Base-by-base conservation (phyloP, 2,113 vertebrate genomes). In the Menidia beryllina region DNA sequence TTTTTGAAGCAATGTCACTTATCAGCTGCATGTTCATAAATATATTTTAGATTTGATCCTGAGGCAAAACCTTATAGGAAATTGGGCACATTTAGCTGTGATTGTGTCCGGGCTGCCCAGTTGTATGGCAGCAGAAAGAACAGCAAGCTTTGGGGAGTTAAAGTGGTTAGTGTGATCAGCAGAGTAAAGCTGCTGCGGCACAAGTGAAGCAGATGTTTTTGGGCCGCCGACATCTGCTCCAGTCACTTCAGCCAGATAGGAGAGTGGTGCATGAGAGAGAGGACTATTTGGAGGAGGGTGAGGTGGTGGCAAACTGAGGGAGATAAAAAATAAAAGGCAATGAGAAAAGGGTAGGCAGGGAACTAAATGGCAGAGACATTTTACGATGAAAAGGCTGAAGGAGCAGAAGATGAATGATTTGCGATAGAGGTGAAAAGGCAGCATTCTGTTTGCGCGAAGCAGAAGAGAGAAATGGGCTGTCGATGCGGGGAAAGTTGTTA, bases 181-280 rank as follows among this genome's bases (percentile, higher is more conserved):
- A 86, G 83, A 82, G 83, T 76, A 69, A 81, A 67, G 75, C 81
- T 87, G 59, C 87, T 61, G 83, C 56, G 45, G 82, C 75, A 90
- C 85, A 63, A 69, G 72, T 80, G 72, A 82, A 90, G 75, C 93
- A 93, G 91, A 91, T 93, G 92, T 93, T 90, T 77, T 77, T 47
- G 75, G 69, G 77, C 83, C 47, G 79, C 51, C 74, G 70, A 75
- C 91, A 92, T 91, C 92, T 93, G 90, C 81, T 71, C 70, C 79
- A 71, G 78, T 84, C 65, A 74, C 51, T 81, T 36, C 77, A 69
- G 84, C 87, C 85, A 88, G 75, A 86, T 72, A 81, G 77, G 79
- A 60, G 56, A 47, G 74, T 48, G 38, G 24, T 63, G 72, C 80
- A 77, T 62, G 72, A 72, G 72, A 72, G 61, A 56, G 47, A 15